Evolutionary conservation across 2,888 invertebrate species (phyloP), one percentile per base, ranked within the genome.

Genomic region (Diarsia dahlii): DNA sequence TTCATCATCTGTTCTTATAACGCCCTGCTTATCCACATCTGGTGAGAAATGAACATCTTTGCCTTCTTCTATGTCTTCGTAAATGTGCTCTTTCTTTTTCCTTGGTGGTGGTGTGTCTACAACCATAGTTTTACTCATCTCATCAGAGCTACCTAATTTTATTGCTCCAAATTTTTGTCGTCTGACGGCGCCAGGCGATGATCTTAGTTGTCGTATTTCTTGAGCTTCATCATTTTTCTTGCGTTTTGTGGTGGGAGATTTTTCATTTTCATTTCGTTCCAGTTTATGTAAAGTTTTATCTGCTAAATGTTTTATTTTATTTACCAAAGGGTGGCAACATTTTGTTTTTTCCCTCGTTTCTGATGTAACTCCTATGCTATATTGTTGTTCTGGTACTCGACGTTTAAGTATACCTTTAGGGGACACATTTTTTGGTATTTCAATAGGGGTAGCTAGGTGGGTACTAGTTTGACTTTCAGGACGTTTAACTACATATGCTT

Each of bases 271-370:
- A 88, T 72, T 93, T 87, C 92, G 94, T 78, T 97, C 97, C 74
- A 95, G 88, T 89, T 96, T 95, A 87, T 97, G 95, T 92, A 97
- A 91, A 88, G 97, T 95, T 91, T 97, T 97, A 86, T 97, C 97
- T 28, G 97, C 97, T 93, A 97, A 95, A 84, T 97, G 97, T 92
- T 97, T 97, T 39, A 97, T 95, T 93, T 97, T 97, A 90, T 97
- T 97, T 85, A 97, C 97, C 75, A 97, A 95, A 48, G 97, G 97
- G 89, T 97, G 97, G 90, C 97, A 97, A 88, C 96, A 97, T 91
- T 97, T 96, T 46, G 96, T 95, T 92, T 97, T 97, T 85, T 95
- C 96, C 50, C 96, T 92, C 23, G 95, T 95, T 90, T 96, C 96
- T 66, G 89, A 76, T 46, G 96, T 93, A 45, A 95, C 91, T 63